Evolutionary conservation across 2,888 invertebrate species (phyloP).

Genomic region (Graphium colonna): DNA sequence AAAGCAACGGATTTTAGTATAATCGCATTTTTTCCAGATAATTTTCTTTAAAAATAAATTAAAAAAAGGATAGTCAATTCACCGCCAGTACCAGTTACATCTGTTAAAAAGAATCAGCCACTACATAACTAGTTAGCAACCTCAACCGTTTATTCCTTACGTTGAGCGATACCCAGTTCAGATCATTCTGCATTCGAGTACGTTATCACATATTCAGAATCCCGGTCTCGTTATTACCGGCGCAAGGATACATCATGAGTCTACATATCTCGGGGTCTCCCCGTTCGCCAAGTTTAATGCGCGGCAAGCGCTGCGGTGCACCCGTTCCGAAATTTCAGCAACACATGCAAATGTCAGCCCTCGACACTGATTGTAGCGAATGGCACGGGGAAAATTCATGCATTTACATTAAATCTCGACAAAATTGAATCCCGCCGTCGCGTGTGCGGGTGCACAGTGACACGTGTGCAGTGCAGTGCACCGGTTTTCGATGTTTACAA

Average conservation of each 20-base stretch:
- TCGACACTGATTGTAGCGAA: conserved; percentile 78
- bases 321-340: conserved; percentile 74
- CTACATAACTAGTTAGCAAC: too few relatives aligned
- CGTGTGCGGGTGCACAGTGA: conserved; percentile 62
- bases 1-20: too few relatives aligned
- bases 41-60: too few relatives aligned
- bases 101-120: too few relatives aligned
- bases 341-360: conserved; percentile 78
- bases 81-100: too few relatives aligned
- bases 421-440: conserved; percentile 69
- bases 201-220: conserved; percentile 41
- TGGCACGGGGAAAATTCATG: conserved; percentile 75
- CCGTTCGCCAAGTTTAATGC: conserved; percentile 69
- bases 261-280: conserved; percentile 57
- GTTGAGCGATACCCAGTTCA: too few relatives aligned
- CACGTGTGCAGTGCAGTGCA: conserved; percentile 43
- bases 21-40: too few relatives aligned
- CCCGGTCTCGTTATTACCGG: conserved; percentile 48
- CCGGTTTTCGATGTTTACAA: conserved; percentile 61
- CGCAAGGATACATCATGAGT: conserved; percentile 52
- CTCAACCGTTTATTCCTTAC: too few relatives aligned
- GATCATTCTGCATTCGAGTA: too few relatives aligned
- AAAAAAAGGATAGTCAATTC: too few relatives aligned
- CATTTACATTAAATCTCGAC: conserved; percentile 77
- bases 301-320: conserved; percentile 69